Conservation (phyloP, 2,797 vertebrate species). For the Lagodon rhomboides region DNA sequence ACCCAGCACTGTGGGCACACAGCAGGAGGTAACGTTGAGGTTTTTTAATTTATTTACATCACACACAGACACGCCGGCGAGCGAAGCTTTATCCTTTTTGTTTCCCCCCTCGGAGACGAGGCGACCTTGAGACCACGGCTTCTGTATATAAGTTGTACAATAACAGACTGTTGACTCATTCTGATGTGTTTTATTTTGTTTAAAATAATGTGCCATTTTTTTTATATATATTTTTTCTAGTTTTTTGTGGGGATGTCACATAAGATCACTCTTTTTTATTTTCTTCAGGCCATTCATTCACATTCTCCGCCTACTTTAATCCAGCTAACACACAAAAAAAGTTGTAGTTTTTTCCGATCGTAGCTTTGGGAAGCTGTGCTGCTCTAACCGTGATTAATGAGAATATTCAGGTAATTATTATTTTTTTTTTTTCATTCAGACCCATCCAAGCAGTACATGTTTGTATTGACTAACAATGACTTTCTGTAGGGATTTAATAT, state of each 20-base stretch:
- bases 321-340: conserved; percentile 45
- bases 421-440: conserved; percentile 31
- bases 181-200: conserved; percentile 55
- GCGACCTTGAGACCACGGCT: conserved; percentile 48
- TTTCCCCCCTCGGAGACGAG: conserved; percentile 45
- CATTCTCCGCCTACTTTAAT: conserved; percentile 48
- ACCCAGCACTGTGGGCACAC: conserved; percentile 47
- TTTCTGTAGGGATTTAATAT: conserved; percentile 62
- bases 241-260: conserved; percentile 51
- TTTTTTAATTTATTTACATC: conserved; percentile 52
- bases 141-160: conserved; percentile 82
- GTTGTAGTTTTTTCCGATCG: conserved; percentile 33
- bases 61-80: conserved; percentile 35
- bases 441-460: conserved; percentile 32
- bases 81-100: conserved; percentile 53
- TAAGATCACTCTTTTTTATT: conserved; percentile 51
- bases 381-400: conserved; percentile 59
- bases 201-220: conserved; percentile 73
- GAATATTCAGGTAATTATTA: conserved; percentile 56
- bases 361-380: conserved; percentile 54
- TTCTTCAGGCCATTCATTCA: conserved; percentile 56
- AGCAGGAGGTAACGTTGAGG: conserved; percentile 27
- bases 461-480: conserved; percentile 50
- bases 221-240: conserved; percentile 68
- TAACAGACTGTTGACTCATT: conserved; percentile 70